These are phyloP conservation scores for Tineola bisselliella DNA, from an alignment of 2,888 invertebrate genomes.

Conservation along the genomic window DNA sequence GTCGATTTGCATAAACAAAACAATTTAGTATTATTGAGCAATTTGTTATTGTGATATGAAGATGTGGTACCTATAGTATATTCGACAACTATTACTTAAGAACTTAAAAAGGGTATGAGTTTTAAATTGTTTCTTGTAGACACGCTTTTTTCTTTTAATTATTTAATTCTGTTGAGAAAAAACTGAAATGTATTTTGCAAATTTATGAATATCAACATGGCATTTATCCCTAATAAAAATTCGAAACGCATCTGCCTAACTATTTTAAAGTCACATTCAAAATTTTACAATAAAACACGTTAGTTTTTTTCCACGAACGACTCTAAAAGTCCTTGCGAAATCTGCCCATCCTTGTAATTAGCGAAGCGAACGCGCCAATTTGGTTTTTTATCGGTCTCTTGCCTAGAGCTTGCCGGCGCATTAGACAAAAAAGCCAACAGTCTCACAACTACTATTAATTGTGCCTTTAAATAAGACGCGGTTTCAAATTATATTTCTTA, in stretches of 20 bases:
- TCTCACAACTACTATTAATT: background rate
- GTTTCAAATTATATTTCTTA: background rate
- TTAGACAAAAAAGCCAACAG: background rate
- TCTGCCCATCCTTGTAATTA: slow-evolving; percentile 26
- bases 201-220: background rate
- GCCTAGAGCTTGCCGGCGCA: slow-evolving; percentile 21
- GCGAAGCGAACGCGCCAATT: slow-evolving; percentile 24
- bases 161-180: background rate
- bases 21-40: too few species aligned
- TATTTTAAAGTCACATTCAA: slow-evolving; percentile 11
- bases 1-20: too few species aligned
- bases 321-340: slow-evolving; percentile 20
- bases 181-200: background rate
- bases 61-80: too few species aligned
- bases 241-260: slow-evolving; percentile 6
- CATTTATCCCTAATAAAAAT: slow-evolving; percentile 9
- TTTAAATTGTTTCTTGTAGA: background rate
- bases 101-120: background rate
- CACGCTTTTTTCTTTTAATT: background rate
- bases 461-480: background rate
- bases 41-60: too few species aligned
- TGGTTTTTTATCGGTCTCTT: slow-evolving; percentile 15
- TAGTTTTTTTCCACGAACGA: slow-evolving; percentile 22
- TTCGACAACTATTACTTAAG: too few species aligned
- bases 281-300: slow-evolving; percentile 3